Evolutionary conservation across 2,113 vertebrate species (phyloP).

Genomic region (Misgurnus anguillicaudatus): DNA sequence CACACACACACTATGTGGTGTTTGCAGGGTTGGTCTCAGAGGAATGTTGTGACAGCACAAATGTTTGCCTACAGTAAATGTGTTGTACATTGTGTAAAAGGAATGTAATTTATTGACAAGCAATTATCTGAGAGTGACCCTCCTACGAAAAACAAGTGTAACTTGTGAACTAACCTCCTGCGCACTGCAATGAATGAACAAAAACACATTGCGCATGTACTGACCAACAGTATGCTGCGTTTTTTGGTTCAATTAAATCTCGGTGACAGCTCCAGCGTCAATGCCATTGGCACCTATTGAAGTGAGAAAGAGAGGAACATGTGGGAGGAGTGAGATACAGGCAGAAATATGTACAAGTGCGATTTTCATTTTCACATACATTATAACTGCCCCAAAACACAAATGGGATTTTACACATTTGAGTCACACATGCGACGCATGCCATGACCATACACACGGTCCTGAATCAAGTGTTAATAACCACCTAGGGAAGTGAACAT

Average conservation of each 20-base stretch:
- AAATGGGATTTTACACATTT: conserved; percentile 14
- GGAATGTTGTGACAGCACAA: no score
- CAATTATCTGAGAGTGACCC: no score
- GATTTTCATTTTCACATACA: conserved; percentile 38
- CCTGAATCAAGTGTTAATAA: conserved; percentile 2
- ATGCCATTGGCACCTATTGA: conserved; percentile 3
- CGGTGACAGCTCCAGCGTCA: neutral
- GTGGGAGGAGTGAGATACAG: conserved; percentile 18
- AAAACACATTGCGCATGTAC: neutral
- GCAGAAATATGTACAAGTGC: conserved; percentile 37
- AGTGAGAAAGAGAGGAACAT: neutral
- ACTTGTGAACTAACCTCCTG: no score
- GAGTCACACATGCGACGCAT: conserved; percentile 15
- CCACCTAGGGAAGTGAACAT: neutral
- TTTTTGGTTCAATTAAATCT: conserved; percentile 3
- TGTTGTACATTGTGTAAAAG: no score
- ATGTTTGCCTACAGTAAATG: no score
- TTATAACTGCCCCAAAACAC: conserved; percentile 28
- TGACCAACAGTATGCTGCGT: neutral
- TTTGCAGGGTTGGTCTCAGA: no score
- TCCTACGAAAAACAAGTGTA: no score
- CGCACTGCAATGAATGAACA: neutral
- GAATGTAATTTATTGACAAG: no score
- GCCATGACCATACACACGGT: neutral
- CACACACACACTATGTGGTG: no score